Base-by-base conservation (phyloP, 1,140 invertebrate genomes). In the Nasonia longicornis region DNA sequence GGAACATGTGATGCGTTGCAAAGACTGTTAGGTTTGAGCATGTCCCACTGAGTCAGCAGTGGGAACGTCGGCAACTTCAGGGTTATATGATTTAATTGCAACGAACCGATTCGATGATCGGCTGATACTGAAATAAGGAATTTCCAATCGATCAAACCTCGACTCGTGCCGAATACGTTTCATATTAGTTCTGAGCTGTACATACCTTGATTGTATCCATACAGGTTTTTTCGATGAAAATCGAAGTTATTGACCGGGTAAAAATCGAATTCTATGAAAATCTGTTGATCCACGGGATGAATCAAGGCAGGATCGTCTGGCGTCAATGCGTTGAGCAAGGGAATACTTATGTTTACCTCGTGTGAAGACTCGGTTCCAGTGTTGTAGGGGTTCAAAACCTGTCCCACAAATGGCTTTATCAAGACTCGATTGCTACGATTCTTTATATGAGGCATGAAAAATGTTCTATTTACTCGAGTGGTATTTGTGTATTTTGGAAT, bases 211-310 rank as follows among this genome's bases (percentile, higher is more conserved):
- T 58, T 58, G 52, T 58, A 58, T 7, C 52, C 20, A 85, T 96
- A 96, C 35, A 93, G 92, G 29, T 92, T 91, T 22, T 92, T 90
- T 75, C 94, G 92, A 87, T 97, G 95, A 87, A 95, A 97, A 78
- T 95, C 92, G 0, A 93, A 93, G 88, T 97, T 96, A 85, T 97
- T 93, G 67, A 95, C 94, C 6, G 92, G 91, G 84, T 96, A 96
- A 89, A 97, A 97, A 87, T 97, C 96, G 84, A 96, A 97, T 1
- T 95, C 93, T 1, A 97, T 90, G 81, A 95, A 96, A 89, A 96
- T 95, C 85, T 94, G 93, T 87, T 94, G 92, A 90, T 96, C 94
- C 1, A 94, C 93, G 20, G 92, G 90, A 11, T 16, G 11, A 2
- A 12, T 42, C 3, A 77, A 0, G 11, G 71, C 7, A n/a, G 31